phyloP scores from a whole-genome alignment of 2,113 vertebrate species.

The Pterocles gutturalis region DNA sequence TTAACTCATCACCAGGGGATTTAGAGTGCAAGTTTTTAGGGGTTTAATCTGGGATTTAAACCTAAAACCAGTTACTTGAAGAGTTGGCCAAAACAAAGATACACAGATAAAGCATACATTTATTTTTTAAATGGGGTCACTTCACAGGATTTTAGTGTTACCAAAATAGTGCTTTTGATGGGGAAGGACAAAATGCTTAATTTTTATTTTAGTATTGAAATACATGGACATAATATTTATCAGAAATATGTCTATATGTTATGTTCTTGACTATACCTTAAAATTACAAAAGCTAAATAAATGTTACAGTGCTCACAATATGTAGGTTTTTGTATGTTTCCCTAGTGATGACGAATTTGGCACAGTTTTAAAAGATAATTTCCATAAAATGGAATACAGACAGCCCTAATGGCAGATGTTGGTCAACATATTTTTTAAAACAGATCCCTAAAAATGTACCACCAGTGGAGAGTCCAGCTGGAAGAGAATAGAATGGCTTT shows the following conservation, averaged over 20 bases:
- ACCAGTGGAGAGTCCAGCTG: background rate
- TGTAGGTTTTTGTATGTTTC: background rate
- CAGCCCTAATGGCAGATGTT: background rate
- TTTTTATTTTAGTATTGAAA: background rate
- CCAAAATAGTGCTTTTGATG: background rate
- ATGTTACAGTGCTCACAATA: background rate
- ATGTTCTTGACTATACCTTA: background rate
- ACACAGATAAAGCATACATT: background rate
- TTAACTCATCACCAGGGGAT: background rate
- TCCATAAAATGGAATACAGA: background rate
- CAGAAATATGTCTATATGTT: background rate
- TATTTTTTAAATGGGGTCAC: background rate
- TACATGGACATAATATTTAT: background rate
- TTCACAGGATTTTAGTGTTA: background rate
- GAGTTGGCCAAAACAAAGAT: background rate
- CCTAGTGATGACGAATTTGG: background rate
- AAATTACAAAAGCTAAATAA: background rate
- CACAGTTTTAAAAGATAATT: background rate
- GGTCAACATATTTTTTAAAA: background rate
- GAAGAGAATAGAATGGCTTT: background rate
- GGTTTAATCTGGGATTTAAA: conserved; percentile 46
- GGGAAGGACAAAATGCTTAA: background rate
- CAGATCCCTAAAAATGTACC: background rate
- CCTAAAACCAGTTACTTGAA: background rate
- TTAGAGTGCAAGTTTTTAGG: background rate